Conservation (phyloP, 2,113 vertebrate species). For the Loxodonta africana region DNA sequence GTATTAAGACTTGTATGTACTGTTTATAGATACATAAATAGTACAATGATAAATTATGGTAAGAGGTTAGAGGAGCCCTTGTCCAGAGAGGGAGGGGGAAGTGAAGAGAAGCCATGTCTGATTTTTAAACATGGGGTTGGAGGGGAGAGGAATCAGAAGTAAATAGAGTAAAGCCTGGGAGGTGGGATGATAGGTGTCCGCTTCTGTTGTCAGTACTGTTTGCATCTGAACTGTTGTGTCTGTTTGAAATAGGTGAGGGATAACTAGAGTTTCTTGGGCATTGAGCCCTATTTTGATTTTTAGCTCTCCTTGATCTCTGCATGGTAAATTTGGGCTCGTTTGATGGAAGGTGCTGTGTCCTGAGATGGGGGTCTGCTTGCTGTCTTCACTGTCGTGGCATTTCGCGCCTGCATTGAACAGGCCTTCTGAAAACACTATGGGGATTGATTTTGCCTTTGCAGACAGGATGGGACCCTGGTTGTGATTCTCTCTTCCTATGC, state of each 20-base stretch:
- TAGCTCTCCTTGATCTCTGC: neutral
- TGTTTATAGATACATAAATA: neutral
- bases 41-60: neutral
- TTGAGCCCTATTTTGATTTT: neutral
- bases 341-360: neutral
- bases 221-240: neutral
- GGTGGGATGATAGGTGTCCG: neutral
- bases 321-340: neutral
- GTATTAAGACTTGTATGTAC: neutral
- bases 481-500: neutral
- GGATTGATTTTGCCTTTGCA: neutral
- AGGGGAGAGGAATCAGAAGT: neutral
- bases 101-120: neutral
- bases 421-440: neutral
- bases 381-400: neutral
- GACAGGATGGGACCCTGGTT: neutral
- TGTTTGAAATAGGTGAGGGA: neutral
- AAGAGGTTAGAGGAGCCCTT: neutral
- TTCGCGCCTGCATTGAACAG: neutral
- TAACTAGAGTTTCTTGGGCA: neutral
- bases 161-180: constrained; percentile 9
- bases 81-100: neutral
- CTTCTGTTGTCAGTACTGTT: neutral
- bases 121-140: neutral
- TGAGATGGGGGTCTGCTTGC: neutral